A percentile compares a stretch with the other conserved stretches of the same genome.
phyloP scores from a whole-genome alignment of 35 echinoderm and acorn worm genomes.

The Strongylocentrotus purpuratus region DNA sequence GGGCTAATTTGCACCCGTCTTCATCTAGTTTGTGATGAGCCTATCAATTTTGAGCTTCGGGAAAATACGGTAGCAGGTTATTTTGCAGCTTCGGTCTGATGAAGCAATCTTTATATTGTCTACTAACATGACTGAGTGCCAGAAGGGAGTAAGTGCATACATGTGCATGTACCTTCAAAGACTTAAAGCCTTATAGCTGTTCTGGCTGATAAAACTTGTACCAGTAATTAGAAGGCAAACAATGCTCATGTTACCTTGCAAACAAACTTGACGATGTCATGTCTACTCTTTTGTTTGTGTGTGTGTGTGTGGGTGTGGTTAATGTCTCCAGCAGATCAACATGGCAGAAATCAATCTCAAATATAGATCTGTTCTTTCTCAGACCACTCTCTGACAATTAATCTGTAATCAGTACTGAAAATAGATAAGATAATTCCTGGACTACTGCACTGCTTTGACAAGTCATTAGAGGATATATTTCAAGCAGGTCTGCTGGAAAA shows the following conservation, averaged over 20 bases:
- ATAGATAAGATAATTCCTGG: neutral
- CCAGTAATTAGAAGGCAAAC: neutral
- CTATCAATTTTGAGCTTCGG: too few relatives aligned
- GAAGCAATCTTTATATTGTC: too few relatives aligned
- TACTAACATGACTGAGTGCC: too few relatives aligned
- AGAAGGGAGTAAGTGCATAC: too few relatives aligned
- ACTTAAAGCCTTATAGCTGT: too few relatives aligned
- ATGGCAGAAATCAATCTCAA: neutral
- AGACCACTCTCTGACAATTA: neutral
- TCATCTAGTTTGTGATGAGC: too few relatives aligned
- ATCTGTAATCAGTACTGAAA: neutral
- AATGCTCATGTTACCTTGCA: neutral
- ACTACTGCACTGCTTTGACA: neutral
- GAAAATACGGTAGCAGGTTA: too few relatives aligned
- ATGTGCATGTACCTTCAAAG: too few relatives aligned
- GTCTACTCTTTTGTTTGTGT: neutral
- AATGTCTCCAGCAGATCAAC: neutral
- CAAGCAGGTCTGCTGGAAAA: neutral
- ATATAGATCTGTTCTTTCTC: constrained; percentile 19
- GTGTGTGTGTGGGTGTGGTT: neutral
- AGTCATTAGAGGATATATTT: neutral
- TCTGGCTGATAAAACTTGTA: neutral
- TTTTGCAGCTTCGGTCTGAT: too few relatives aligned
- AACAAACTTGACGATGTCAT: neutral
- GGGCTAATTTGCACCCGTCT: too few relatives aligned